These are phyloP conservation scores for Hyla sarda DNA, from an alignment of 2,113 vertebrate species.

Conservation along the genomic window DNA sequence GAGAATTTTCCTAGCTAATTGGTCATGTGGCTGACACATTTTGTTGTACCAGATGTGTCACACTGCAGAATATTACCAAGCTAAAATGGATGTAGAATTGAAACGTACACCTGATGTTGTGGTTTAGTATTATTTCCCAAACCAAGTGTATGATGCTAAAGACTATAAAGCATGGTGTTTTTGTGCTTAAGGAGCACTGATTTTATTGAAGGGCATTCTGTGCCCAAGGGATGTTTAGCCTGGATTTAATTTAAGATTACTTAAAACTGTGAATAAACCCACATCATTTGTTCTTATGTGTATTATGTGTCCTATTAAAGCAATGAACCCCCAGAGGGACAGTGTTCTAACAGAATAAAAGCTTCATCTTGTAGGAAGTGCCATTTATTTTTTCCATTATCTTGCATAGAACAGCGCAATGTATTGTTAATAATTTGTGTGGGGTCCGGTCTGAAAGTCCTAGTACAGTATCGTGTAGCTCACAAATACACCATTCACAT, in stretches of 20 bases:
- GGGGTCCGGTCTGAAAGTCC: background rate
- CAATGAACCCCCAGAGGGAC: background rate
- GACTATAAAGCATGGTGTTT: background rate
- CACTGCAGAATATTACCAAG: background rate
- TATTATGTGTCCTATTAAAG: background rate
- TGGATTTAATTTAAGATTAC: constrained; percentile 25
- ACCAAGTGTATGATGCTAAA: background rate
- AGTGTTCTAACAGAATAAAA: background rate
- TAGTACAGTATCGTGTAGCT: background rate
- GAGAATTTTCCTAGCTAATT: constrained; percentile 31
- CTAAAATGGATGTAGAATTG: background rate
- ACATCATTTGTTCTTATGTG: background rate
- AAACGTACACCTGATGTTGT: background rate
- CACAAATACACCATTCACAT: background rate
- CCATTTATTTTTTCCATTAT: background rate
- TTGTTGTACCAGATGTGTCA: background rate
- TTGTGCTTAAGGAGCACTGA: background rate
- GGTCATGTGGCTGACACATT: constrained; percentile 25
- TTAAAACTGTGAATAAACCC: background rate
- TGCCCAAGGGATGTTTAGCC: constrained; percentile 7
- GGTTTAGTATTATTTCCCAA: background rate
- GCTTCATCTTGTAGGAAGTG: background rate
- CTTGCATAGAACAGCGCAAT: background rate
- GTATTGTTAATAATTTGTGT: background rate
- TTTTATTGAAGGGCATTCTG: background rate